These are phyloP conservation scores for Balaeniceps rex DNA, from an alignment of 2,113 vertebrate genomes.

Conservation along the genomic window DNA sequence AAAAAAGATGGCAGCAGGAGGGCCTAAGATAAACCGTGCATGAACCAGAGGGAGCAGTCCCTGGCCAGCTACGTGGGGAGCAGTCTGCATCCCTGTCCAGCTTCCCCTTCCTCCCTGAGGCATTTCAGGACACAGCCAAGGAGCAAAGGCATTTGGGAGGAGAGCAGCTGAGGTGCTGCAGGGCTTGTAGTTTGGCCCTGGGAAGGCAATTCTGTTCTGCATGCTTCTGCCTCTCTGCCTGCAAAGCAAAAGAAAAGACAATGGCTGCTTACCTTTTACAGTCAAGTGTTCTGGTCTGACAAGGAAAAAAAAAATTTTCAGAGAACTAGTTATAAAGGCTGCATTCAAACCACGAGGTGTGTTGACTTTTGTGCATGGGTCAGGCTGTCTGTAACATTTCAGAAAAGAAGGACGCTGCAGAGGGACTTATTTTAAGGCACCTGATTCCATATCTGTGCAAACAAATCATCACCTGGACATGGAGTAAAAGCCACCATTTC, in stretches of 20 bases:
- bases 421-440: neutral
- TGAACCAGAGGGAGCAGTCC: neutral
- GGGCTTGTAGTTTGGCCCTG: neutral
- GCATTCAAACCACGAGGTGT: neutral
- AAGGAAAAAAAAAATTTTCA: neutral
- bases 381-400: neutral
- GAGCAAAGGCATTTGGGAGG: neutral
- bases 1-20: neutral
- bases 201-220: neutral
- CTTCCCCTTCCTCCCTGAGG: neutral
- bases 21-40: neutral
- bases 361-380: neutral
- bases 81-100: neutral
- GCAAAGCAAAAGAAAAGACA: neutral
- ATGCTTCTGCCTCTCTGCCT: neutral
- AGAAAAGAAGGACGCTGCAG: neutral
- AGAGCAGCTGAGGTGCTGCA: neutral
- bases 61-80: rapidly evolving
- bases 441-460: neutral
- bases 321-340: neutral
- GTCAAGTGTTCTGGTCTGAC: neutral
- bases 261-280: neutral
- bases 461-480: neutral
- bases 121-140: neutral
- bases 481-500: neutral